Percentiles rank a stretch among this genome's conserved stretches.
Evolutionary conservation across 2,113 vertebrate species (phyloP).

Genomic region (Jacana jacana): DNA sequence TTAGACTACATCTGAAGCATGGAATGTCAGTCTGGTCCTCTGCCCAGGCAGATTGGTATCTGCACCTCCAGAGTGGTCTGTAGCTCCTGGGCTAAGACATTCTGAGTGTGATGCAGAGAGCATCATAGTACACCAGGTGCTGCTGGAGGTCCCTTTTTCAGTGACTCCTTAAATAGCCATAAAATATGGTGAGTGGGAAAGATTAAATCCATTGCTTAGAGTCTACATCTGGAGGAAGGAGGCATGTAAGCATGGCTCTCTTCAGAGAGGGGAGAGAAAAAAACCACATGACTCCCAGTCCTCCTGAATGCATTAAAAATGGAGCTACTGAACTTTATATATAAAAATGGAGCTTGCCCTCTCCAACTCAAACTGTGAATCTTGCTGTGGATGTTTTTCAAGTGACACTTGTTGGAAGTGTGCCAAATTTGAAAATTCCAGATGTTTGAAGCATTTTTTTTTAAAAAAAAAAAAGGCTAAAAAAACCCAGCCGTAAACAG

Average conservation of each 20-base stretch:
- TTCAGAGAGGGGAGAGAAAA: neutral
- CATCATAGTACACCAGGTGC: neutral
- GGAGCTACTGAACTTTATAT: neutral
- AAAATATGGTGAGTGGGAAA: neutral
- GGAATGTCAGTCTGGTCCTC: neutral
- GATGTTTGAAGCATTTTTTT: neutral
- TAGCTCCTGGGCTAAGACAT: neutral
- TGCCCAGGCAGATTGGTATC: neutral
- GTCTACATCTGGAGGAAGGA: neutral
- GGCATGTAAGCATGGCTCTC: neutral
- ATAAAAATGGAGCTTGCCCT: neutral
- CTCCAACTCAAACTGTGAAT: neutral
- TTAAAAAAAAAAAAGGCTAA: neutral
- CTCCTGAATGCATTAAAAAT: neutral
- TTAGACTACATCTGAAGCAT: neutral
- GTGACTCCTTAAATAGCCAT: neutral
- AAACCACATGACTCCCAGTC: rapidly evolving
- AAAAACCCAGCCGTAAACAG: rapidly evolving
- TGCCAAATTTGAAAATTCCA: neutral
- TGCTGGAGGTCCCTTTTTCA: neutral
- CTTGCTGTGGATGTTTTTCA: neutral
- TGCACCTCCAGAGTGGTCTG: too few relatives aligned
- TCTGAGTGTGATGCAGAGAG: neutral
- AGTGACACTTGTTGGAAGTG: neutral
- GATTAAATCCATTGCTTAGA: neutral